phyloP scores from a whole-genome alignment of 2,797 vertebrate genomes.

The Amphiprion clarkii region DNA sequence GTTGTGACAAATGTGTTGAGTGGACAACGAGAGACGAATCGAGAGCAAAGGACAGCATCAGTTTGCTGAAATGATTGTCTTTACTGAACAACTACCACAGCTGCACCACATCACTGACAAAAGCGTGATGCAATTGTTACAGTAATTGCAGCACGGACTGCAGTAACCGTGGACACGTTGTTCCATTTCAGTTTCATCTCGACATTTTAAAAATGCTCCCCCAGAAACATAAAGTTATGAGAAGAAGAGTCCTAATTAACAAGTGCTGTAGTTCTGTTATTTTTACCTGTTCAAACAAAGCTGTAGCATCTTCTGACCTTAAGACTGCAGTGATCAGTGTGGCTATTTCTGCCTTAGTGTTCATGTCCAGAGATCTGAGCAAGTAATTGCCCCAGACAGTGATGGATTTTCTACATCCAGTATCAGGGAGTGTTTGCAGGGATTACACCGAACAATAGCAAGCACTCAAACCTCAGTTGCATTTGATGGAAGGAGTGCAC shows the following conservation, averaged over 20 bases:
- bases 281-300: not conserved
- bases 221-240: not conserved
- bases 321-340: not conserved
- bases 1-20: slow-evolving; percentile 15
- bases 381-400: not conserved
- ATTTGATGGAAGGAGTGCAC: slow-evolving; percentile 13
- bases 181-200: slow-evolving; percentile 36
- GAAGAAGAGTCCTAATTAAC: not conserved
- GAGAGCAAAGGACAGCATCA: slow-evolving; percentile 12
- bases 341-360: not conserved
- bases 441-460: slow-evolving; percentile 27
- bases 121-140: slow-evolving; percentile 48
- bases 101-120: slow-evolving; percentile 15
- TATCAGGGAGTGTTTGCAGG: slow-evolving; percentile 34
- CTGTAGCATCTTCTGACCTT: not conserved
- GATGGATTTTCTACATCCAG: not conserved
- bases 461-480: slow-evolving; percentile 21
- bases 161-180: not conserved
- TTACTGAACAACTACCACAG: slow-evolving; percentile 7
- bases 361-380: not conserved
- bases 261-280: not conserved
- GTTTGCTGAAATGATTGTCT: slow-evolving; percentile 20
- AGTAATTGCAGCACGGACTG: slow-evolving; percentile 25
- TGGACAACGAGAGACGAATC: slow-evolving; percentile 23
- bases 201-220: not conserved